Evolutionary conservation across 2,888 invertebrate genomes (phyloP), one percentile per base, ranked within the genome.

Genomic region (Hecatera dysodea): DNA sequence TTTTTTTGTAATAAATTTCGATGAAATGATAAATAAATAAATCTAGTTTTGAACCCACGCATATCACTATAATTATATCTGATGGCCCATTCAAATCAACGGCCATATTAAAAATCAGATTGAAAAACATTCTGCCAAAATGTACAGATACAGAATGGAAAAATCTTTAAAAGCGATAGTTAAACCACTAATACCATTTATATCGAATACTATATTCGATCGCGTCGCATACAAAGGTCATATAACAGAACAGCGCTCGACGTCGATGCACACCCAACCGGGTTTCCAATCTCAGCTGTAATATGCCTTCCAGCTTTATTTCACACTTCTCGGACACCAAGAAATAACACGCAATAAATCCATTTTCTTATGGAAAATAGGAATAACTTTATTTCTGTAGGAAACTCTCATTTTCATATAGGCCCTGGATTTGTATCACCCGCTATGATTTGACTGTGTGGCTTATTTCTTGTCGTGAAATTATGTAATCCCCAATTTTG

Each of bases 251-350:
- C 44, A 62, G 52, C 44, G 27, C 52, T 44, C 60, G 69, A 62
- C 62, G 48, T 53, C 15, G 55, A 50, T 61, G 78, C 57, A 72
- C 60, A 72, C 65, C 67, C 17, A 67, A 66, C 63, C 57, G 66
- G 36, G 42, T 78, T 78, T 82, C 78, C 78, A 71, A 83, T 83
- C 57, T 64, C 72, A 60, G n/a, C 29, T 48, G 61, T 76, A 72
- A 76, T 82, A 76, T 79, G 42, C 55, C 67, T 72, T 63, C 55
- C 57, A 50, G 46, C 39, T 65, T 67, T 74, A 74, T 82, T 72
- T 82, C 80, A 74, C 71, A 74, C 62, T 65, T 33, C 67, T 64
- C 44, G 67, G 69, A 74, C 67, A 66, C 36, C 68, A 29, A 72
- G 59, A 62, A 62, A 74, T 77, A 74, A 55, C 55, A 29, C 46